Evolutionary conservation across 2,888 invertebrate species (phyloP), one percentile per base, ranked within the genome.

Genomic region (Agrypnus murinus): DNA sequence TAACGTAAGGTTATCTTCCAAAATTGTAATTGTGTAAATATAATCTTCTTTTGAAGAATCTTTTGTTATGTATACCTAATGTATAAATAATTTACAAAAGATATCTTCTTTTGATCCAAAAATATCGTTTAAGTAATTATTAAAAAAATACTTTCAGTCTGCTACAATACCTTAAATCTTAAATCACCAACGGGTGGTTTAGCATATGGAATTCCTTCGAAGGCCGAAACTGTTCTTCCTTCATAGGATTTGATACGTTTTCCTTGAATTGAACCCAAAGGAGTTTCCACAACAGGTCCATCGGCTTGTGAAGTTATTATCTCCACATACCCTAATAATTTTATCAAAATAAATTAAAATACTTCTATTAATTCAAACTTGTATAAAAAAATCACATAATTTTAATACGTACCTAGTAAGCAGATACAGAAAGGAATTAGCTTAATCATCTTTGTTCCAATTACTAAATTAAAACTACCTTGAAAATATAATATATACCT

Each of bases 201-300:
- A 0, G 91, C 91, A 75, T 90, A 92, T 0, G 91, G 91, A 36
- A 92, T 84, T 0, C 91, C 90, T 72, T 88, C 84, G 74, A 89
- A 92, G 50, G 90, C 89, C 1, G 88, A 88, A 72, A 86, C 90
- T 0, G 81, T 78, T 53, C 72, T 69, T 1, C 62, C 87, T 80
- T 10, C 45, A 2, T 57, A 85, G 84, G 0, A 71, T 10, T 46
- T 17, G 2, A 46, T 9, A 17, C 6, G 19, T 4, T 15, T 17
- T 19, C 46, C 46, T 10, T 10, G 15, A 46, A 46, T 10, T 19
- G 46, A 10, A 10, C 46, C 46, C 10, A 19, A 17, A 46, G 19
- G n/a, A 15, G 46, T 46, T 9, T 46, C 8, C 9, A 46, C 19
- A 2, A 19, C 10, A 19, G n/a, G 19, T 2, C 9, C 19, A 17